Percentiles rank a stretch among this genome's conserved stretches.
These are phyloP conservation scores for Triops cancriformis DNA, from an alignment of 1,140 invertebrate genomes.

Conservation along the genomic window DNA sequence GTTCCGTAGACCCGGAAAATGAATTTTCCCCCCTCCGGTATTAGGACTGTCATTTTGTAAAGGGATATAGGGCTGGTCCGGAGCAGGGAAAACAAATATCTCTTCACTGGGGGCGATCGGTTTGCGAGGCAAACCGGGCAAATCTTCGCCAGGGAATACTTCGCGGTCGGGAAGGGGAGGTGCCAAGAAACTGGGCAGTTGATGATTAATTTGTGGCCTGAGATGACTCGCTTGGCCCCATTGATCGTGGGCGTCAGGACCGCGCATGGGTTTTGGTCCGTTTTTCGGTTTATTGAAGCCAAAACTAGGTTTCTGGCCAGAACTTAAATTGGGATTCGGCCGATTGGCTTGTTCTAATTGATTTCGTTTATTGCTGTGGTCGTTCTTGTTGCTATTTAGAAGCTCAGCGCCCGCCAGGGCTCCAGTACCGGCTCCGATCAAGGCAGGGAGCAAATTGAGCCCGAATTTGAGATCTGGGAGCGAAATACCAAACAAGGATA, in stretches of 20 bases:
- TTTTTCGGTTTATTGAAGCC: neutral
- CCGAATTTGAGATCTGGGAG: slow-evolving; percentile 59
- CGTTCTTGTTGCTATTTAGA: neutral
- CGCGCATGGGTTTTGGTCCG: neutral
- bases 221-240: neutral
- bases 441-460: slow-evolving; percentile 44
- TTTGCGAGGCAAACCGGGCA: slow-evolving; percentile 11
- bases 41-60: neutral
- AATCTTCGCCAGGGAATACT: neutral
- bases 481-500: slow-evolving; percentile 58
- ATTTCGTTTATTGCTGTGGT: neutral
- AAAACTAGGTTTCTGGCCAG: neutral
- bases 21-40: neutral
- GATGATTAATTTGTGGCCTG: neutral
- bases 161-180: neutral
- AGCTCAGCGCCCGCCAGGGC: slow-evolving; percentile 1
- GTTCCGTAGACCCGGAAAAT: neutral
- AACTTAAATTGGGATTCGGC: neutral
- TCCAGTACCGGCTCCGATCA: slow-evolving; percentile 16
- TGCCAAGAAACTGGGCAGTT: neutral
- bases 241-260: neutral
- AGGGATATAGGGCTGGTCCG: neutral
- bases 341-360: neutral
- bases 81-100: neutral
- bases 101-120: neutral